Conservation (phyloP, 2,113 vertebrate genomes). For the Gyps fulvus region DNA sequence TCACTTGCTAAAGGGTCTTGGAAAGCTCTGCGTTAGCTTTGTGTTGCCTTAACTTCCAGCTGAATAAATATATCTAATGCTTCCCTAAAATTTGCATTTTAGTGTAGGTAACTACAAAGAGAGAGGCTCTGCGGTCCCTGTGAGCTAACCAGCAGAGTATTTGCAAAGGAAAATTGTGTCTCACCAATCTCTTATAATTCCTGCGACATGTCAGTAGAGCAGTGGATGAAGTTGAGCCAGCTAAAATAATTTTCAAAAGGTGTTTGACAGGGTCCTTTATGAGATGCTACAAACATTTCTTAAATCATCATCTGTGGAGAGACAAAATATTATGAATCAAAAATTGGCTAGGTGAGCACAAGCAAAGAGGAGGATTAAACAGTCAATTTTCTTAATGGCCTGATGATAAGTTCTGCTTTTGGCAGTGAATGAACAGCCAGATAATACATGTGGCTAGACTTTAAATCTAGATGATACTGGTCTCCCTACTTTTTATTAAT, state of each 20-base stretch:
- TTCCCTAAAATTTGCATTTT: conserved; percentile 11
- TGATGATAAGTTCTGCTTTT: neutral
- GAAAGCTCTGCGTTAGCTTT: neutral
- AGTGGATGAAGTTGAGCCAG: conserved; percentile 11
- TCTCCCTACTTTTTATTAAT: conserved; percentile 1
- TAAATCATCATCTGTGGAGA: conserved; percentile 12
- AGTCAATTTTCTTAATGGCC: neutral
- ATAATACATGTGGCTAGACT: neutral
- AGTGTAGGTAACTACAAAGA: neutral
- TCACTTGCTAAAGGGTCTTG: neutral
- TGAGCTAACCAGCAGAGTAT: neutral
- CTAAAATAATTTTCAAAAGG: conserved; percentile 29
- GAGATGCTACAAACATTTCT: conserved; percentile 15
- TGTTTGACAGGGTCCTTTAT: conserved; percentile 17
- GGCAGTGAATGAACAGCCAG: neutral
- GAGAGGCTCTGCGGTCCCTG: neutral
- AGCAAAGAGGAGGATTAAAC: conserved; percentile 5
- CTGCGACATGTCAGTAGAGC: neutral
- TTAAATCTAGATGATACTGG: neutral
- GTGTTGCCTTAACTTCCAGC: neutral
- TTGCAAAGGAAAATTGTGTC: conserved; percentile 14
- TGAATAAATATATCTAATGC: neutral
- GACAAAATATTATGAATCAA: conserved; percentile 37
- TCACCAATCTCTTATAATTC: neutral
- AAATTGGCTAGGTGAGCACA: neutral